Base-by-base conservation (phyloP, 2,797 vertebrate species). In the Amazona finschi region DNA sequence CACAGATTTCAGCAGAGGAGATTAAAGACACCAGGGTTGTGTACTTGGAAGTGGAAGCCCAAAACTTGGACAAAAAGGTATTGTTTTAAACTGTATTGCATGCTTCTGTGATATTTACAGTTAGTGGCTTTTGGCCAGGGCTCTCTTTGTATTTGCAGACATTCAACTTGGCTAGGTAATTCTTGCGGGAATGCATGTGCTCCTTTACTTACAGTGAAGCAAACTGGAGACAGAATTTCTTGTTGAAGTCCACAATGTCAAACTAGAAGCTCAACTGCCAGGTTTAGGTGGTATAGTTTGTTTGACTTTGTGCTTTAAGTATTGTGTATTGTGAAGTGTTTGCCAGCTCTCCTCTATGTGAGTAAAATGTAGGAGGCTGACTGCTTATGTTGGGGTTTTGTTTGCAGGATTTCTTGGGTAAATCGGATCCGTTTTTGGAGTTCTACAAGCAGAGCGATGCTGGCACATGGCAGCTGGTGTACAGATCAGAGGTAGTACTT, bases 11-110 rank as follows among this genome's bases (percentile, higher is more conserved):
- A 43, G 99, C 99, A 61, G 99, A 99, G 82, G 99, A 99, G 96
- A 96, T 99, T 33, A 99, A 98, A 90, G 99, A 99, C 95, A 98
- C 98, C 85, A 98, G 98, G 90, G 96, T 98, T 86, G 97, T 99
- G 33, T 97, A 97, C 75, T 83, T 99, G 95, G 99, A 99, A 90
- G 69, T 98, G n/a, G 98, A 99, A 93, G 99, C 99, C 71, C 98
- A 96, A 97, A 99, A 98, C 85, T 97, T 99, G 49, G 99, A 99
- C 93, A 99, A 99, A 89, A 99, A 99, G 98, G 99, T 99, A 96
- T 3, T 80, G 25, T 27, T 55, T 17, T 1, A 12, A 66, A 46
- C 8, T 8, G 10, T 6, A 12, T 15, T 69, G 20, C 9, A 5
- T 61, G n/a, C 31, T 81, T 80, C 28, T 74, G 33, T 4, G 0